Percentiles rank a stretch among this genome's conserved stretches.
Evolutionary conservation across 2,113 vertebrate genomes (phyloP).

Genomic region (Mastomys natalensis): DNA sequence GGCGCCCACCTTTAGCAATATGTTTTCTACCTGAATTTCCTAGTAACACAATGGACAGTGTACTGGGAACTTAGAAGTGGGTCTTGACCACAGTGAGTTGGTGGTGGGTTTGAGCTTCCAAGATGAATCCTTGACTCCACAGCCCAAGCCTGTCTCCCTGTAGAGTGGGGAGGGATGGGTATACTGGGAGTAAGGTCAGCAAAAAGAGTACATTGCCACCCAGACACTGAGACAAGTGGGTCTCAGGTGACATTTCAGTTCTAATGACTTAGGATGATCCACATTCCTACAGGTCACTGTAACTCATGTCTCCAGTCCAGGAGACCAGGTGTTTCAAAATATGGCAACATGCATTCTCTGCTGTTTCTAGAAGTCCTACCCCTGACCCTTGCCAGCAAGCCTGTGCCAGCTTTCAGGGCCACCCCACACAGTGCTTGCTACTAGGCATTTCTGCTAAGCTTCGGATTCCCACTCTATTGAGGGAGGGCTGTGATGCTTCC

Average conservation of each 20-base stretch:
- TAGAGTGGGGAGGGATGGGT: neutral
- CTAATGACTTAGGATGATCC: neutral
- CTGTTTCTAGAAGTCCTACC: neutral
- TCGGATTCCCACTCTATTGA: conserved; percentile 19
- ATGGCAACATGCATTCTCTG: neutral
- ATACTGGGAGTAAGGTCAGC: neutral
- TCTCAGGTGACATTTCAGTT: neutral
- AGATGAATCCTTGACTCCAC: neutral
- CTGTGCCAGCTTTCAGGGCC: neutral
- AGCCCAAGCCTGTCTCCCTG: neutral
- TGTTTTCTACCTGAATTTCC: conserved; percentile 40
- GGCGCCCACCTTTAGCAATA: neutral
- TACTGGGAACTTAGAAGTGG: neutral
- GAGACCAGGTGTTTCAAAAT: conserved; percentile 18
- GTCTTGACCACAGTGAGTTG: neutral
- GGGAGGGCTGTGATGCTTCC: neutral
- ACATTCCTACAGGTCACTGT: neutral
- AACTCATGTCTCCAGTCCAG: neutral
- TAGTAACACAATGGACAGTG: neutral
- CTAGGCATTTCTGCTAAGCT: neutral
- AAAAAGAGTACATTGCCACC: neutral
- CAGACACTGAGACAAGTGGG: neutral
- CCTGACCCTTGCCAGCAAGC: neutral
- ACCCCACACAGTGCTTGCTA: neutral
- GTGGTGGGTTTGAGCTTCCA: neutral